Evolutionary conservation across 2,113 vertebrate species (phyloP).

Genomic region (Boulengeromyrus knoepffleri): DNA sequence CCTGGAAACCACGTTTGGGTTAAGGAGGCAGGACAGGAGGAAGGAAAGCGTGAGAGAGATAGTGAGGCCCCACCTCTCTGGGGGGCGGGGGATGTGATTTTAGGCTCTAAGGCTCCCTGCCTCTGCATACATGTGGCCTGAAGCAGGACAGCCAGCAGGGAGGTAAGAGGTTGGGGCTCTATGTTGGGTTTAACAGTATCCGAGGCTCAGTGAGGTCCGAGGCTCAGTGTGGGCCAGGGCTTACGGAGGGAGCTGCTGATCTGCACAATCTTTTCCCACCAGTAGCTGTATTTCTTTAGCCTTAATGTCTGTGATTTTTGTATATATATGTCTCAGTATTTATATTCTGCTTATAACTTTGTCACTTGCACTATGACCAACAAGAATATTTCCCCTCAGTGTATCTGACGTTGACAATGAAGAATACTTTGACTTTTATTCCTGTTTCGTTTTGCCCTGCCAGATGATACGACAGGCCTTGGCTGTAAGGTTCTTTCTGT

Average conservation of each 20-base stretch:
- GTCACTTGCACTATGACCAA: neutral
- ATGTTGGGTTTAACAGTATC: neutral
- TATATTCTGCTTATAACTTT: neutral
- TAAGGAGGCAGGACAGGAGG: neutral
- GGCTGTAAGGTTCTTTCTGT: constrained; percentile 38
- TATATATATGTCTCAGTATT: neutral
- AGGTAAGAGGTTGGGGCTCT: neutral
- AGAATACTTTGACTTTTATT: neutral
- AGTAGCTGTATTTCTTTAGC: neutral
- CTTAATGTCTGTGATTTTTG: neutral
- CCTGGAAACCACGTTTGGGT: neutral
- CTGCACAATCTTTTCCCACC: neutral
- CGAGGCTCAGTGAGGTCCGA: neutral
- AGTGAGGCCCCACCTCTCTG: neutral
- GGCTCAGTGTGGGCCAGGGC: neutral
- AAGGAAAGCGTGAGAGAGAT: neutral
- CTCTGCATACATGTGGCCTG: neutral
- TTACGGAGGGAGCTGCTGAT: neutral
- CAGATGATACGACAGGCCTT: constrained; percentile 34
- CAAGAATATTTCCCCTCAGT: neutral
- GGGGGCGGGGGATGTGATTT: neutral
- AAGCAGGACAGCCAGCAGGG: neutral
- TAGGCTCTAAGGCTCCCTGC: neutral
- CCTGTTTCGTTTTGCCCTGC: constrained; percentile 8
- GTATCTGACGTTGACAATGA: neutral